Conservation (phyloP, 2,888 invertebrate genomes). For the Cantharis rustica region DNA sequence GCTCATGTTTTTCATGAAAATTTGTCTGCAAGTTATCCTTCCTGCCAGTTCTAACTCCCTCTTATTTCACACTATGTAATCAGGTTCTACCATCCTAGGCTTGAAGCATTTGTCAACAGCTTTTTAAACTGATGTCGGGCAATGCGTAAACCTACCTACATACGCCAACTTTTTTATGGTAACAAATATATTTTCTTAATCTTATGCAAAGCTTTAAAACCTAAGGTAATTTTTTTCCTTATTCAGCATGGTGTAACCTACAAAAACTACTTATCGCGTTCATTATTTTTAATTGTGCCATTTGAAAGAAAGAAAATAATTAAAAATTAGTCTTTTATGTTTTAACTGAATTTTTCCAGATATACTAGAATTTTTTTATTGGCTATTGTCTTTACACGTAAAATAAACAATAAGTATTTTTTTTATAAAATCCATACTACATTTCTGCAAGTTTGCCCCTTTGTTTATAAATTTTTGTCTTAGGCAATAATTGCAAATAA, state of each 20-base stretch:
- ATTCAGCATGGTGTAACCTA: background rate
- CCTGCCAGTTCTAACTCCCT: conserved; percentile 13
- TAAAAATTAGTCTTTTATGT: background rate
- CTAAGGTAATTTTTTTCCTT: background rate
- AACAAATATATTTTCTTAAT: background rate
- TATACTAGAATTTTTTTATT: background rate
- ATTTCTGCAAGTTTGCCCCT: too few species aligned
- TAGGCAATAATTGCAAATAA: too few species aligned
- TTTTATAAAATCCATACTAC: background rate
- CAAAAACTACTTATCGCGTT: background rate
- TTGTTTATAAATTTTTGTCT: too few species aligned
- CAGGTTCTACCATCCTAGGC: conserved; percentile 13
- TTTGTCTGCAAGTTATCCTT: conserved; percentile 24
- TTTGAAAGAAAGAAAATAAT: background rate
- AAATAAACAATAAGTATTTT: background rate
- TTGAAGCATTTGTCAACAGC: conserved; percentile 24
- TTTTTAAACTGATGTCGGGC: conserved; percentile 13
- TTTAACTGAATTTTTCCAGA: background rate
- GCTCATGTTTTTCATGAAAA: conserved; percentile 19
- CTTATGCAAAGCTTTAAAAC: background rate
- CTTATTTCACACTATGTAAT: conserved; percentile 21
- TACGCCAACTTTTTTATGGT: background rate
- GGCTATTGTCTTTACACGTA: background rate
- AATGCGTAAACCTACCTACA: conserved; percentile 6
- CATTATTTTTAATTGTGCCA: background rate